Conservation (phyloP, 2,888 invertebrate species). For the Scaptomyza polygonia region DNA sequence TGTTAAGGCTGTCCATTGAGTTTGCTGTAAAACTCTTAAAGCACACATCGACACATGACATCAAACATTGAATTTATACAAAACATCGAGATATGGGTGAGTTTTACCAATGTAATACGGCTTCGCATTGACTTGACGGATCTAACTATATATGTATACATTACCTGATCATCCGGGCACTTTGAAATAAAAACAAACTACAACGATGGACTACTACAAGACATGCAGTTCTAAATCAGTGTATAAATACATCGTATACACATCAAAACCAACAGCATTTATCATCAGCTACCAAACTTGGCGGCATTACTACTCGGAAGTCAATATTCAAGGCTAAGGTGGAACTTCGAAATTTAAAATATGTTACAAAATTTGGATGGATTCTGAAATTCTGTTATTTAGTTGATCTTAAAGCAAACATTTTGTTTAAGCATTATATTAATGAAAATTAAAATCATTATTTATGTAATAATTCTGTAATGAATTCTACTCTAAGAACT, state of each 20-base stretch:
- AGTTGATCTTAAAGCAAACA: not conserved
- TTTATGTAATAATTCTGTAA: constrained; percentile 1
- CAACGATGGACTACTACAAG: constrained; percentile 11
- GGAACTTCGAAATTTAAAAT: constrained; percentile 5
- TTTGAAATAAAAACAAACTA: constrained; percentile 9
- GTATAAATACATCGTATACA: constrained; percentile 63
- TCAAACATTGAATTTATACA: constrained; percentile 68
- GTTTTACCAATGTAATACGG: constrained; percentile 29
- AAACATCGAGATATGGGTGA: constrained; percentile 37
- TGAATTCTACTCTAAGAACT: not conserved
- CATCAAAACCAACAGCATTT: constrained; percentile 80
- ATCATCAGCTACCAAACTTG: constrained; percentile 74
- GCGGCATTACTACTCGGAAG: constrained; percentile 22
- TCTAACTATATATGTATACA: constrained; percentile 17
- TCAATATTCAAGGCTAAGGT: not conserved
- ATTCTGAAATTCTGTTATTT: not conserved
- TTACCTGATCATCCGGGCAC: constrained; percentile 45
- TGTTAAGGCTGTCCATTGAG: not conserved
- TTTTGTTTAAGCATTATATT: not conserved
- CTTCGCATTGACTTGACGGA: constrained; percentile 3
- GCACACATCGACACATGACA: constrained; percentile 67
- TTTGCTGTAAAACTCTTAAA: constrained; percentile 17
- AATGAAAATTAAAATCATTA: constrained; percentile 7
- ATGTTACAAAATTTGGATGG: constrained; percentile 5
- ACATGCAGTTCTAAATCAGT: constrained; percentile 60